Base-by-base conservation (phyloP, 1,140 invertebrate genomes). In the Sitophilus oryzae region DNA sequence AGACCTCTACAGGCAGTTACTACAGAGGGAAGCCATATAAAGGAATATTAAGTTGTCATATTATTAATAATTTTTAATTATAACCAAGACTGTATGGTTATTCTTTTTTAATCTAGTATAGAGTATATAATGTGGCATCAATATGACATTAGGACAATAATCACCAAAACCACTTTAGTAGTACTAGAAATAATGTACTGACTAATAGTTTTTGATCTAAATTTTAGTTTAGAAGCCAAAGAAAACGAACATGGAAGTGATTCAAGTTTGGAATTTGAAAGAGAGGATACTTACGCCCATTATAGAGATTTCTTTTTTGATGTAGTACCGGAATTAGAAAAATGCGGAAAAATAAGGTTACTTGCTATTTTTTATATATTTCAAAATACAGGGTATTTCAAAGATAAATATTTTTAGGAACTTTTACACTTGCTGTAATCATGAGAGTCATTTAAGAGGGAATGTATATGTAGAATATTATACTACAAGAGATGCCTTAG, bases 271-370 rank as follows among this genome's bases (percentile, higher is more conserved):
- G 93, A 96, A 74, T 91, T 85, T 75, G 90, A 92, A 53, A 84
- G 86, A 25, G 78, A 74, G 20, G 93, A 96, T 55, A 83, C 84
- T 8, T 86, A 90, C 46, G 74, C 78, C 40, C 82, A 91, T 64
- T 96, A 90, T 68, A 80, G 82, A 61, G 89, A 90, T 25, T 97
- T 97, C 71, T 96, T 92, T 69, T 75, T 82, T 47, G 93, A 96
- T 74, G 84, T 91, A 20, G 67, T 91, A 16, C 82, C 83, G 2
- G 93, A 96, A 74, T 79, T 96, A 62, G 79, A 89, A 69, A 83
- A 79, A 58, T 84, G 82, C 72, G 93, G 93, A 14, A 76, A 77
- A 64, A 80, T 96, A 21, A 25, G n/a, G 54, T 56, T 48, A 40
- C 5, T 40, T 16, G 37, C 9, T 21, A 1, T 34, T 21, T 8